These are phyloP conservation scores for Melieria omissa DNA, from an alignment of 2,888 invertebrate species.

Conservation along the genomic window DNA sequence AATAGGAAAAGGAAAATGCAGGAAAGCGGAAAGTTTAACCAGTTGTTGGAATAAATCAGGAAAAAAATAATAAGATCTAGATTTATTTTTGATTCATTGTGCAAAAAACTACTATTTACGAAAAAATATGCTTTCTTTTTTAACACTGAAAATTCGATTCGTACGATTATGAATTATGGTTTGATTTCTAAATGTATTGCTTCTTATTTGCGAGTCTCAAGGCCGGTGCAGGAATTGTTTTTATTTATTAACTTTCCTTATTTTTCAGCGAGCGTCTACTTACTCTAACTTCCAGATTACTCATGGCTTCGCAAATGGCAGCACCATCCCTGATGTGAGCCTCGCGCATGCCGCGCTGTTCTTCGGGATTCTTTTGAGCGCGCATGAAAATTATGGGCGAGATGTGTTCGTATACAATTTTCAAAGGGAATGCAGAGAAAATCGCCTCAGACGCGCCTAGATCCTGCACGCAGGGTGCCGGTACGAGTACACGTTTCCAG, in stretches of 20 bases:
- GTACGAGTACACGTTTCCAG: constrained; percentile 76
- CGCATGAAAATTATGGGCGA: constrained; percentile 89
- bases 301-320: constrained; percentile 88
- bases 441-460: constrained; percentile 77
- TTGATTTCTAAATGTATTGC: too few relatives aligned
- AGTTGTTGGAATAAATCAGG: too few relatives aligned
- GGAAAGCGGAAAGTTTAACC: too few relatives aligned
- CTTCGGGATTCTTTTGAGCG: constrained; percentile 85
- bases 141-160: too few relatives aligned
- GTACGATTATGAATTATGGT: not conserved
- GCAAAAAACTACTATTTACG: too few relatives aligned
- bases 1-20: constrained; percentile 4
- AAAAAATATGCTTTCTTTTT: too few relatives aligned
- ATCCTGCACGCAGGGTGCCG: constrained; percentile 76
- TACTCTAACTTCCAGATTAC: constrained; percentile 77
- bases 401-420: constrained; percentile 72
- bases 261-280: constrained; percentile 49
- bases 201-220: too few relatives aligned
- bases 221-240: too few relatives aligned
- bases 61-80: too few relatives aligned
- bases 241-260: not conserved
- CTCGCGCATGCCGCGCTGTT: constrained; percentile 82
- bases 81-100: too few relatives aligned
- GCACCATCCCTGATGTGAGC: constrained; percentile 90
- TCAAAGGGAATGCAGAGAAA: constrained; percentile 70